These are phyloP conservation scores for Polyodon spathula DNA, from an alignment of 2,113 vertebrate genomes.

Conservation along the genomic window DNA sequence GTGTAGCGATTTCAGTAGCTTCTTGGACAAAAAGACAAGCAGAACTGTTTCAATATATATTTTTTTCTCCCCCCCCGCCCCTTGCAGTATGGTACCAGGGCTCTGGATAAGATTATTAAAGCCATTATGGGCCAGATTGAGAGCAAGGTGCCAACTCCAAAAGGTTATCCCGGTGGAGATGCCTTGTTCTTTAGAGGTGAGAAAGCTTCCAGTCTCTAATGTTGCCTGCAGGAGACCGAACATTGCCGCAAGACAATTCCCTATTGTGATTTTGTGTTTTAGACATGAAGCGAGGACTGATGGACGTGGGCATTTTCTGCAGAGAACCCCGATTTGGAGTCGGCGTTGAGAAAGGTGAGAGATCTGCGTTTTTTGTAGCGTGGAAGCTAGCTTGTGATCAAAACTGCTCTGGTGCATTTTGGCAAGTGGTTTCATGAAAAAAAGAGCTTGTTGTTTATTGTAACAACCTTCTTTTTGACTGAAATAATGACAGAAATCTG, in stretches of 20 bases:
- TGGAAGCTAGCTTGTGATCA: neutral
- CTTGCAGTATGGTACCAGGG: conserved; percentile 79
- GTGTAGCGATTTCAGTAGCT: neutral
- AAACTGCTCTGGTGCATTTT: too few relatives aligned
- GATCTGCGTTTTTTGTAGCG: neutral
- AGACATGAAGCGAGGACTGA: conserved; percentile 92
- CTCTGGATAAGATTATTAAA: conserved; percentile 81
- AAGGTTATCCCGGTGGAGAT: conserved; percentile 68
- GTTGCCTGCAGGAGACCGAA: too few relatives aligned
- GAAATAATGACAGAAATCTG: too few relatives aligned
- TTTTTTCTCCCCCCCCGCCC: too few relatives aligned
- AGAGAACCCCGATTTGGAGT: conserved; percentile 65
- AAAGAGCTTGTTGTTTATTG: too few relatives aligned
- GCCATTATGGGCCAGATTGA: conserved; percentile 78
- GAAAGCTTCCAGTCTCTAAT: too few relatives aligned
- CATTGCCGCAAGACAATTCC: too few relatives aligned
- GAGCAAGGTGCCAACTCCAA: conserved; percentile 81
- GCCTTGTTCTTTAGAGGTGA: conserved; percentile 77
- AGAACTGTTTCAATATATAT: neutral
- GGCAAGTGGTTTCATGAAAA: too few relatives aligned
- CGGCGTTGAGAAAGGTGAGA: conserved; percentile 81
- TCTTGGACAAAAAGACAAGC: neutral
- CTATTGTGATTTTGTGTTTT: conserved; percentile 8
- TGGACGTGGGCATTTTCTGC: conserved; percentile 84
- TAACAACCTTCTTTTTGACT: too few relatives aligned